Base-by-base conservation (phyloP, 2,888 invertebrate genomes). In the Hedychridium roseum region DNA sequence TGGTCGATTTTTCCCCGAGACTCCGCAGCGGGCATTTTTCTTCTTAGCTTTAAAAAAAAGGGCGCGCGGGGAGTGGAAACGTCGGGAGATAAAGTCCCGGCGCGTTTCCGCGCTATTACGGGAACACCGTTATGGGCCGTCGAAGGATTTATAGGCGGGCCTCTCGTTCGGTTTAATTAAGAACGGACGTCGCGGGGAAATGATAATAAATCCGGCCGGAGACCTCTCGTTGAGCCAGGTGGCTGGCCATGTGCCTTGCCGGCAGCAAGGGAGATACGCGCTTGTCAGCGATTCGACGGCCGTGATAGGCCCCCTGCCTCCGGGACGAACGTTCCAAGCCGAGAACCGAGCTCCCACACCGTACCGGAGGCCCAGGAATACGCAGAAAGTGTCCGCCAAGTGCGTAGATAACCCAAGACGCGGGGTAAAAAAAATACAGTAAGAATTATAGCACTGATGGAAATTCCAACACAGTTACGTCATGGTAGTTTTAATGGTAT, bases 91-190 rank as follows among this genome's bases (percentile, higher is more conserved):
- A 51, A 51, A 47, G 47, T 39, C 42, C 31, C 47, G 36, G 14
- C 34, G 30, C 28, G 26, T 43, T 27, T 17, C 1, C 7, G 21
- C 38, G 21, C 26, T 18, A 38, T 31, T 44, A 42, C 42, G 28
- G n/a, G 14, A 14, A 12, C 11, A 2, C 44, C n/a, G n/a, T n/a
- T n/a, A n/a, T n/a, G n/a, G n/a, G n/a, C n/a, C n/a, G n/a, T n/a
- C n/a, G n/a, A n/a, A n/a, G n/a, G n/a, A n/a, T n/a, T n/a, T n/a
- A n/a, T n/a, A n/a, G n/a, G n/a, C n/a, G n/a, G n/a, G n/a, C n/a
- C n/a, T n/a, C n/a, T n/a, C n/a, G n/a, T n/a, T n/a, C n/a, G n/a
- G 42, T 50, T 53, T 50, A 53, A 53, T 53, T 50, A 53, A 53
- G 50, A 45, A 42, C 18, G 44, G 11, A 38, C 38, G 35, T 36